Percentiles rank a stretch among this genome's conserved stretches.
Conservation (phyloP, 2,888 invertebrate species). For the Magallana nippona region DNA sequence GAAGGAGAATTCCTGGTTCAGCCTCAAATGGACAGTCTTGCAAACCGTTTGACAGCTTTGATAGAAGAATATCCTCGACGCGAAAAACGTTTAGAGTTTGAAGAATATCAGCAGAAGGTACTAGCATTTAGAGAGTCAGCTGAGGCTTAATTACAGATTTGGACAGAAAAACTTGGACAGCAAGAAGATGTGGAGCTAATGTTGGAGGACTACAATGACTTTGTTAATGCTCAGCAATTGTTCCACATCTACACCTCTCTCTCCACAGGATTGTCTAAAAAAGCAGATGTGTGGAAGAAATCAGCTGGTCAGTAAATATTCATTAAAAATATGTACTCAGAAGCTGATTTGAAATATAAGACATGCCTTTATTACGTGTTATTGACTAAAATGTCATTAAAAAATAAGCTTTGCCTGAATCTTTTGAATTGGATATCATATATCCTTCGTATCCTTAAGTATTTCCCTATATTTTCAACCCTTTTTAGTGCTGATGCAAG, state of each 20-base stretch:
- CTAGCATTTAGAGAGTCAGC: conserved; percentile 94
- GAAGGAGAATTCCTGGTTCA: conserved; percentile 85
- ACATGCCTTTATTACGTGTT: too few relatives aligned
- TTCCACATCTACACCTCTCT: conserved; percentile 74
- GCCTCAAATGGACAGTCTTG: conserved; percentile 91
- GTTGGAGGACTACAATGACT: conserved; percentile 76
- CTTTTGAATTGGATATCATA: too few relatives aligned
- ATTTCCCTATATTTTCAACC: too few relatives aligned
- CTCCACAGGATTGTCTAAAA: conserved; percentile 68
- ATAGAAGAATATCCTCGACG: conserved; percentile 88
- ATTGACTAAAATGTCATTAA: too few relatives aligned
- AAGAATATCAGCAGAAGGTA: conserved; percentile 84
- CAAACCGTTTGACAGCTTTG: conserved; percentile 82
- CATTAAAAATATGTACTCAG: too few relatives aligned
- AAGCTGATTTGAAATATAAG: too few relatives aligned
- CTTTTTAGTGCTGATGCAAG: too few relatives aligned
- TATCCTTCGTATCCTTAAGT: too few relatives aligned
- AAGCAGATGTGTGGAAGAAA: conserved; percentile 75
- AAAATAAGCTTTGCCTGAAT: too few relatives aligned
- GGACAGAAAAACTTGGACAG: conserved; percentile 93
- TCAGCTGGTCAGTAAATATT: conserved; percentile 55
- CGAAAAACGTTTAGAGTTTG: conserved; percentile 76
- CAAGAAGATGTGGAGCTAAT: conserved; percentile 73
- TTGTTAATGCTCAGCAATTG: conserved; percentile 73
- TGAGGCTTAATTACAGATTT: conserved; percentile 92